Evolutionary conservation across 2,888 invertebrate genomes (phyloP), one percentile per base, ranked within the genome.

Genomic region (Steinernema scapterisci): DNA sequence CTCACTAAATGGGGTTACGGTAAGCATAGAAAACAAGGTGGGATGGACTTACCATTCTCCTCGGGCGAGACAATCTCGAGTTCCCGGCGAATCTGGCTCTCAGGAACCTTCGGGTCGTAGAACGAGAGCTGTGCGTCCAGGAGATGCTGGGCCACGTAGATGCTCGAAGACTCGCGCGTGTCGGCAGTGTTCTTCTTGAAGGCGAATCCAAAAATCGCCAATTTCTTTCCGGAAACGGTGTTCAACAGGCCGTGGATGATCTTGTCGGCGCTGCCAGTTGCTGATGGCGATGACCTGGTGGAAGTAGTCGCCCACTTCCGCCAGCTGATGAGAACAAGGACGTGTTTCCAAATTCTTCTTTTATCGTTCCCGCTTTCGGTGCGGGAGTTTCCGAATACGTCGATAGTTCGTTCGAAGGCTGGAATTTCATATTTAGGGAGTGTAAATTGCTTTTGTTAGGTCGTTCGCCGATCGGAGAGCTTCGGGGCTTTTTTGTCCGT

Each of bases 171-270:
- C 88, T 99, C 99, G 76, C 90, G 88, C 0, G 97, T 99, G 87
- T 99, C 97, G 0, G 95, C 97, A 0, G 99, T 99, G 88, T 99
- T 95, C 88, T 99, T 97, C 89, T 99, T 99, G 88, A 99, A 99
- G 0, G 99, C 95, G 89, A 99, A 99, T 0, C 99, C 99, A 74
- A 97, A 91, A 75, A 99, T 91, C 0, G 97, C 93, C 75, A 99
- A 94, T 25, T 93, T 92, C 88, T 99, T 99, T 85, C 94, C 95
- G 0, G 95, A 93, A 0, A 99, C 95, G 0, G 97, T 99, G 88
- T 97, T 97, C 89, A 99, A 97, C 54, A 99, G 90, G 0, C 94
- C 92, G 86, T 95, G 93, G 25, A 99, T 93, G 43, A 93, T 92
- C 87, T 94, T 93, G 75, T 93, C 92, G 92, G 84, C 96, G 94